Conservation (phyloP, 2,113 vertebrate genomes). For the Malurus melanocephalus region DNA sequence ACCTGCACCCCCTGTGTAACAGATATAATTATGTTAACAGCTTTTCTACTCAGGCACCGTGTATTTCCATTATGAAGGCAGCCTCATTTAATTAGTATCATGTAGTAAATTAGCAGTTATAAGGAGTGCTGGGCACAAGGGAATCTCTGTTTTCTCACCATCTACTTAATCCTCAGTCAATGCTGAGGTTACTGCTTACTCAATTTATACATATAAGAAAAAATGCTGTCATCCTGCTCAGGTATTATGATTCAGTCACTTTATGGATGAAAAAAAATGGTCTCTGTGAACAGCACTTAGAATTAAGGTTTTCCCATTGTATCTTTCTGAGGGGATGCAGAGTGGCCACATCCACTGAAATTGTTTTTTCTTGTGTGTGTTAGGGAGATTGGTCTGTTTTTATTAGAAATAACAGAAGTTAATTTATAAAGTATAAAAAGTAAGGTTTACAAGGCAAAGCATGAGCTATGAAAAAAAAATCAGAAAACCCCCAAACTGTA, state of each 20-base stretch:
- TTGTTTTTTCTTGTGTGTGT: background rate
- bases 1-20: constrained; percentile 60
- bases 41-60: constrained; percentile 65
- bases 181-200: constrained; percentile 61
- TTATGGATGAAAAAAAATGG: constrained; percentile 6
- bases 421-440: background rate
- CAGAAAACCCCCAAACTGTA: background rate
- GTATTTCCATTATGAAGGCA: constrained; percentile 72
- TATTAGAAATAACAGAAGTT: background rate
- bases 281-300: background rate
- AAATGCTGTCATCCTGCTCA: background rate
- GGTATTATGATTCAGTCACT: constrained; percentile 21
- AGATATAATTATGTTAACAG: constrained; percentile 75
- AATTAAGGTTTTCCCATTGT: background rate
- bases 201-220: constrained; percentile 48
- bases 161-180: constrained; percentile 73
- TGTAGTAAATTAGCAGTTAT: constrained; percentile 76
- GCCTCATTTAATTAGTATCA: constrained; percentile 74
- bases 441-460: background rate
- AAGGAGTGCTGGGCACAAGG: constrained; percentile 64
- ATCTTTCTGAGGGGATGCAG: background rate
- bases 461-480: background rate
- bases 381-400: background rate
- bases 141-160: constrained; percentile 71
- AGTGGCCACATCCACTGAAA: background rate